These are phyloP conservation scores for Artibeus lituratus DNA, from an alignment of 2,797 vertebrate species.

Conservation along the genomic window DNA sequence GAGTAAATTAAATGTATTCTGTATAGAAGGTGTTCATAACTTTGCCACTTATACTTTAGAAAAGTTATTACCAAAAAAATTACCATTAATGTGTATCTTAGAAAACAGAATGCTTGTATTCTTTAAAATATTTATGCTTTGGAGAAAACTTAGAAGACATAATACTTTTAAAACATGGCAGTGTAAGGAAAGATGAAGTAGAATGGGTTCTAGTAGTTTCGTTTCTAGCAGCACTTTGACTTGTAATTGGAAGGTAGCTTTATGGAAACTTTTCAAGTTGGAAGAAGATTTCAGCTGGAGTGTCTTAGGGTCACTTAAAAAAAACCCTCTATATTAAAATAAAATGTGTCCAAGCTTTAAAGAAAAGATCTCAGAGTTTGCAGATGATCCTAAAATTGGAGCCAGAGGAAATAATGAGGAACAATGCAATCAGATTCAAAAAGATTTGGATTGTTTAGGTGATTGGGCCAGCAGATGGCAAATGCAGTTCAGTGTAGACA, in stretches of 20 bases:
- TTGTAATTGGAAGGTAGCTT: constrained; percentile 58
- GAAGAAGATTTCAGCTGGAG: constrained; percentile 60
- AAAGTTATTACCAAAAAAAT: background rate
- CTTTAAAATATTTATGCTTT: constrained; percentile 10
- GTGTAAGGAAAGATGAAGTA: background rate
- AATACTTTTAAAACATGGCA: constrained; percentile 13
- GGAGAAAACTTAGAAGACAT: constrained; percentile 14
- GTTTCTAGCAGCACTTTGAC: constrained; percentile 36
- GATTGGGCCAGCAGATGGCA: constrained; percentile 82
- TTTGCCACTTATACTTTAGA: constrained; percentile 16
- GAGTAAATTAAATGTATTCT: background rate
- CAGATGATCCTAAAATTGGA: constrained; percentile 79
- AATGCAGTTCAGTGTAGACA: constrained; percentile 83
- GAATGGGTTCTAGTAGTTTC: constrained; percentile 13
- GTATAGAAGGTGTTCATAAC: background rate
- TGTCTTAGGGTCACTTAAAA: constrained; percentile 49
- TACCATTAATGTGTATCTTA: background rate
- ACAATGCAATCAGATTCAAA: constrained; percentile 79
- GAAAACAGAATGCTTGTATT: constrained; percentile 36
- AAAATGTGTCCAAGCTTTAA: constrained; percentile 74
- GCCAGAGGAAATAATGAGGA: constrained; percentile 73
- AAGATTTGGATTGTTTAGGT: constrained; percentile 78
- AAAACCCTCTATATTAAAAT: constrained; percentile 60
- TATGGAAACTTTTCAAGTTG: constrained; percentile 67
- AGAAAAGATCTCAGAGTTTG: constrained; percentile 78